phyloP scores from a whole-genome alignment of 1,140 invertebrate genomes.

The Muscidifurax raptorellus region DNA sequence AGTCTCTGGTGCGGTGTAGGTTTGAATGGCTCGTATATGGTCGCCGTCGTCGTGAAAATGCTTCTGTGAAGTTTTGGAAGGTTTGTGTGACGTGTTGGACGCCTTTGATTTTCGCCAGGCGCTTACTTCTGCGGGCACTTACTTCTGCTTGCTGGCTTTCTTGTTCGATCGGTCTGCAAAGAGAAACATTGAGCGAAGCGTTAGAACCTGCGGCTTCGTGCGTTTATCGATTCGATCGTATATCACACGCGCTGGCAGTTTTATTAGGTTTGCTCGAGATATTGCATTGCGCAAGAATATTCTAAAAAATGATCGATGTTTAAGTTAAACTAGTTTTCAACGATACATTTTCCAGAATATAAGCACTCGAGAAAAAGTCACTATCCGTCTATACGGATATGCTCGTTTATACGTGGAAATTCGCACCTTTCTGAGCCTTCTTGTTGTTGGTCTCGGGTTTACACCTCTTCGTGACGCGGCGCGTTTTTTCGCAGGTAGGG shows the following conservation, averaged over 20 bases:
- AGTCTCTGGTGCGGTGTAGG: not conserved
- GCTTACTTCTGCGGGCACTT: slow-evolving; percentile 35
- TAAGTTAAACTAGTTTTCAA: too few relatives aligned
- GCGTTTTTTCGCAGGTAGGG: slow-evolving; percentile 82
- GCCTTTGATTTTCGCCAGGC: slow-evolving; percentile 40
- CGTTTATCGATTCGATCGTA: not conserved
- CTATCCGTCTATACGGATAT: too few relatives aligned
- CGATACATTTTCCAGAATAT: too few relatives aligned
- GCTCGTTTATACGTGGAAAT: not conserved
- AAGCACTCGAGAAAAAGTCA: too few relatives aligned
- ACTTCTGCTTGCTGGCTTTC: slow-evolving; percentile 60
- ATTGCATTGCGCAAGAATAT: not conserved
- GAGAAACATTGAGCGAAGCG: not conserved
- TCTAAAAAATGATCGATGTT: too few relatives aligned
- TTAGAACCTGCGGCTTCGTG: not conserved
- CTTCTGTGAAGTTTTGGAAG: slow-evolving; percentile 35
- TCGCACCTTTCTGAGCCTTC: slow-evolving; percentile 78
- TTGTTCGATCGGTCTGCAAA: slow-evolving; percentile 66
- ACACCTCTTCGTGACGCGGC: slow-evolving; percentile 84
- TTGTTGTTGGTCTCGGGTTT: slow-evolving; percentile 80
- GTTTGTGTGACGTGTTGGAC: slow-evolving; percentile 25
- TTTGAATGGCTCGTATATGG: not conserved
- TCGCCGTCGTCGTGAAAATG: slow-evolving; percentile 16
- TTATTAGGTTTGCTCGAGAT: too few relatives aligned
- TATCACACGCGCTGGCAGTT: not conserved